These are phyloP conservation scores for Chiloscyllium plagiosum DNA, from an alignment of 2,113 vertebrate species.

Conservation along the genomic window DNA sequence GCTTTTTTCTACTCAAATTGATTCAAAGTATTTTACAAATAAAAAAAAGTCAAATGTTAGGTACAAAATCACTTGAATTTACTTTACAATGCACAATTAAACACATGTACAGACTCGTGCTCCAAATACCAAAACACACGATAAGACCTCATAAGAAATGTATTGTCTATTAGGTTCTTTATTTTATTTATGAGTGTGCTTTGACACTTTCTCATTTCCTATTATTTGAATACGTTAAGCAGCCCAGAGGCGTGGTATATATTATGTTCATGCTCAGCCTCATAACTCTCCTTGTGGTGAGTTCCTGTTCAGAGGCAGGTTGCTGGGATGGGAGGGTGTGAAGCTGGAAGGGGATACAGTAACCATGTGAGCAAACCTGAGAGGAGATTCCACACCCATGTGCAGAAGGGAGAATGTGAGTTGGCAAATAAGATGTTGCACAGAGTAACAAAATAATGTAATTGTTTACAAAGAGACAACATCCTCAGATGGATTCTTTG, in stretches of 20 bases:
- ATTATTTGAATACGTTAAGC: not conserved
- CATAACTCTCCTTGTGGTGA: not conserved
- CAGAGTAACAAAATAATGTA: not conserved
- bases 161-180: slow-evolving; percentile 11
- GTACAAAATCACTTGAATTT: not conserved
- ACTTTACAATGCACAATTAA: not conserved
- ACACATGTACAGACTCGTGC: not conserved
- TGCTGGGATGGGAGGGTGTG: not conserved
- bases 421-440: not conserved
- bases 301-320: not conserved
- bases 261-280: not conserved
- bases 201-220: not conserved
- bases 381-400: not conserved
- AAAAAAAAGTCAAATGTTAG: not conserved
- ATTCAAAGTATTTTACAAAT: not conserved
- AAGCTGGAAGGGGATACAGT: not conserved
- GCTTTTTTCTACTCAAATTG: not conserved
- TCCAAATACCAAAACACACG: not conserved
- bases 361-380: not conserved
- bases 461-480: not conserved
- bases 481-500: not conserved
- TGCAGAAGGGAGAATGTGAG: not conserved
- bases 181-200: slow-evolving; percentile 28
- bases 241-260: not conserved
- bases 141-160: not conserved